Evolutionary conservation across 1,140 invertebrate species (phyloP), one percentile per base, ranked within the genome.

Genomic region (Pseudomyrmex sp.): DNA sequence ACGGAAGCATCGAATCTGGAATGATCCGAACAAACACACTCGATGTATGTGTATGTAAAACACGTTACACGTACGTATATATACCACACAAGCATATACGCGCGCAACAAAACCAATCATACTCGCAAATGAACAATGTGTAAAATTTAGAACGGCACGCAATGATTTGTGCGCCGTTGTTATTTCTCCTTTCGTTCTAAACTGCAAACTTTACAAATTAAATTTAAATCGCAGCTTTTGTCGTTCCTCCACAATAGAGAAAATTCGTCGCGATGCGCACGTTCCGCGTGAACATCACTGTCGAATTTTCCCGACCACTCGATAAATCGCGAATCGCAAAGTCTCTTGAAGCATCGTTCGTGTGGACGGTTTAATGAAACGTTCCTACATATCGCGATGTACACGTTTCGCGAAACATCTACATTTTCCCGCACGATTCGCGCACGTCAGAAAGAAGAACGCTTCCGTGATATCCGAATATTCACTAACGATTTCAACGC

Each of bases 171-270:
- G 35, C 35, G 35, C 7, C 35, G 4, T 35, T 44, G 44, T 46
- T 79, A 70, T 79, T 79, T 35, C 5, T 35, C 35, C 5, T 35
- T 35, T 35, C 5, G 5, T 35, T 5, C 5, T 35, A 35, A 35
- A 35, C 35, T 35, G 52, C 54, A 18, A 80, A 80, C 68, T 80
- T 80, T 80, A 59, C 54, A 59, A 80, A 72, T 80, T 70, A 80
- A 80, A 80, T 80, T 80, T 70, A 72, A 72, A 80, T 80, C 76
- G 66, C 76, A 72, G 76, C 66, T 80, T 80, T 59, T 50, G 66
- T 44, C 56, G 66, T 72, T 72, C 56, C 54, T 66, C 50, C 46
- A 56, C n/a, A 66, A 56, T 56, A 48, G 54, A 48, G 76, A 72
- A 72, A 80, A 80, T 80, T 80, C 76, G 59, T 70, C 48, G 70